phyloP scores from a whole-genome alignment of 1,140 invertebrate genomes.

The Thereuonema tuberculata region DNA sequence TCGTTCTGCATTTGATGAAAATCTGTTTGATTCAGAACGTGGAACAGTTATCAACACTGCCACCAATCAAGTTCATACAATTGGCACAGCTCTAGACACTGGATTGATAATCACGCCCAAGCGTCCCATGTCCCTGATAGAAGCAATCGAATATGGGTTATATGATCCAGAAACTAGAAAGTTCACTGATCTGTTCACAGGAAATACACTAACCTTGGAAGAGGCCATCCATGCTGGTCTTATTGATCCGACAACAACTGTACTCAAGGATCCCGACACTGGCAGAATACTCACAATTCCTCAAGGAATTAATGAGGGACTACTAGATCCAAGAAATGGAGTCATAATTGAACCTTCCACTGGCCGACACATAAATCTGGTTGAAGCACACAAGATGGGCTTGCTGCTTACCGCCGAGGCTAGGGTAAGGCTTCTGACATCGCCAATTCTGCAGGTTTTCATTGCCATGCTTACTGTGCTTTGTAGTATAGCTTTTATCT shows the following conservation, averaged over 20 bases:
- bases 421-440: slow-evolving; percentile 52
- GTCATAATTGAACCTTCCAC: slow-evolving; percentile 58
- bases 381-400: slow-evolving; percentile 73
- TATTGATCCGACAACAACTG: slow-evolving; percentile 67
- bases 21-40: slow-evolving; percentile 72
- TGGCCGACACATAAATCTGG: slow-evolving; percentile 56
- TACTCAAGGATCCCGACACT: slow-evolving; percentile 61
- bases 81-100: slow-evolving; percentile 55
- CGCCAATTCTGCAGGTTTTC: background rate
- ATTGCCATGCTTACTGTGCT: no score
- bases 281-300: slow-evolving; percentile 57
- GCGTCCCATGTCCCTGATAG: slow-evolving; percentile 54
- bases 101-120: slow-evolving; percentile 59
- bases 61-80: slow-evolving; percentile 59
- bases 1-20: slow-evolving; percentile 68
- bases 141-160: slow-evolving; percentile 62
- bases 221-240: slow-evolving; percentile 61
- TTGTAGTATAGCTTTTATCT: no score
- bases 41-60: slow-evolving; percentile 65
- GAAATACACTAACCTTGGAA: slow-evolving; percentile 47
- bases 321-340: slow-evolving; percentile 50
- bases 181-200: slow-evolving; percentile 62
- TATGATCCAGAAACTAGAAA: slow-evolving; percentile 64
- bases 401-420: slow-evolving; percentile 75
- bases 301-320: slow-evolving; percentile 54